Evolutionary conservation across 2,888 invertebrate species (phyloP).

Genomic region (Papilio elwesi): DNA sequence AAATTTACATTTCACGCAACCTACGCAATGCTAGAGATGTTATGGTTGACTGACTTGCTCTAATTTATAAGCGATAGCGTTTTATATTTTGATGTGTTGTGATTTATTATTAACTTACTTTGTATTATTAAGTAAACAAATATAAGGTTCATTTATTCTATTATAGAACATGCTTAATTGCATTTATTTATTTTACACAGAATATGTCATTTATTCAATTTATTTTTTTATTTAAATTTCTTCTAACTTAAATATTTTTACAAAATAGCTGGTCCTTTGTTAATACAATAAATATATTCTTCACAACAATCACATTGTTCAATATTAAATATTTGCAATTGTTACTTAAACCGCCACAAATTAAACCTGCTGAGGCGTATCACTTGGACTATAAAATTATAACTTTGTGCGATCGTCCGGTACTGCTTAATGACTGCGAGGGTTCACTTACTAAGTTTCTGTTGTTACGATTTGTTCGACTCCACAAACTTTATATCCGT

Average conservation of each 20-base stretch:
- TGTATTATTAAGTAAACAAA: no score
- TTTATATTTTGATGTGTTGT: slow-evolving; percentile 4
- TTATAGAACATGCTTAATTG: no score
- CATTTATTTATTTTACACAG: no score
- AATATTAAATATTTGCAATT: neutral
- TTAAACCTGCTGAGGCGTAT: slow-evolving; percentile 34
- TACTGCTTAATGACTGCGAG: slow-evolving; percentile 62
- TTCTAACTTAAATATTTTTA: no score
- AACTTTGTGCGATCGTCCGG: slow-evolving; percentile 57
- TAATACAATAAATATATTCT: no score
- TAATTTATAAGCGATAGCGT: slow-evolving; percentile 43
- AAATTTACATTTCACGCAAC: slow-evolving; percentile 81
- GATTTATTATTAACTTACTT: no score
- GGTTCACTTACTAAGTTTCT: slow-evolving; percentile 52
- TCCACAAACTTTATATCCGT: slow-evolving; percentile 24
- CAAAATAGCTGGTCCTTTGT: no score
- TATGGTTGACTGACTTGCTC: slow-evolving; percentile 44
- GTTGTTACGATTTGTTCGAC: slow-evolving; percentile 57
- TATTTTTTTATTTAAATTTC: no score
- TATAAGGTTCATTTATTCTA: no score
- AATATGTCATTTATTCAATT: no score
- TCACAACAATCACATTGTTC: neutral
- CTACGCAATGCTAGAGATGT: slow-evolving; percentile 56
- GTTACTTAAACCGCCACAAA: neutral
- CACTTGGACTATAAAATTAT: slow-evolving; percentile 46